phyloP scores from a whole-genome alignment of 2,797 vertebrate species.

The Rhinoraja longicauda region DNA sequence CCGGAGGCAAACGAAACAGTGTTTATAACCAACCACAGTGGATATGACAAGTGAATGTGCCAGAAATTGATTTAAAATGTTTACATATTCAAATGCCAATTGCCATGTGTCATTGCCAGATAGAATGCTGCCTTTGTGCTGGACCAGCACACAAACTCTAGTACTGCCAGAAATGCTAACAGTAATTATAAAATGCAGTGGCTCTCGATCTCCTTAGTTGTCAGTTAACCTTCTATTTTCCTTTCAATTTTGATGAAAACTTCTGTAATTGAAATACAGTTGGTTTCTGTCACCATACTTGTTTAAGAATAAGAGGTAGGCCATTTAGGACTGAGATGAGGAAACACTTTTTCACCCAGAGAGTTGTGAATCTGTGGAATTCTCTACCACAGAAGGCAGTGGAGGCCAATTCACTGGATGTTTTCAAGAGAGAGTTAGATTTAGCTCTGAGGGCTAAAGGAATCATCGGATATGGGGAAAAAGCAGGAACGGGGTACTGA shows the following conservation, averaged over 20 bases:
- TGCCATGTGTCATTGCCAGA: background rate
- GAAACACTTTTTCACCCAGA: too few relatives aligned
- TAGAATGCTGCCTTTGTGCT: background rate
- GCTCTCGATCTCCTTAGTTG: background rate
- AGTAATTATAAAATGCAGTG: conserved; percentile 1
- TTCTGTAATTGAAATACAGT: background rate
- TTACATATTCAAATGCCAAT: conserved; percentile 16
- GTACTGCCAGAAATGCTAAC: background rate
- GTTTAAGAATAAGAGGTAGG: too few relatives aligned
- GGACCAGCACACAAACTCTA: conserved; percentile 13
- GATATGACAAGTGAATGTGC: background rate
- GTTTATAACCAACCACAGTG: background rate
- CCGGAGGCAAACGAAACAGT: conserved; percentile 1
- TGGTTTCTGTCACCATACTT: background rate
- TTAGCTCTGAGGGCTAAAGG: too few relatives aligned
- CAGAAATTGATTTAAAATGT: conserved; percentile 25
- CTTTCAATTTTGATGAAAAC: background rate
- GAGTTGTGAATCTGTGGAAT: too few relatives aligned
- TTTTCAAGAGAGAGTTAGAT: too few relatives aligned
- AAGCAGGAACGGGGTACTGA: too few relatives aligned
- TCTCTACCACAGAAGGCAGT: too few relatives aligned
- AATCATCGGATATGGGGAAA: too few relatives aligned
- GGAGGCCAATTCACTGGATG: too few relatives aligned
- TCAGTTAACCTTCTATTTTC: background rate
- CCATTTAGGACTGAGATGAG: too few relatives aligned